Evolutionary conservation across 2,888 invertebrate genomes (phyloP), one percentile per base, ranked within the genome.

Genomic region (Eristalis arbustorum): DNA sequence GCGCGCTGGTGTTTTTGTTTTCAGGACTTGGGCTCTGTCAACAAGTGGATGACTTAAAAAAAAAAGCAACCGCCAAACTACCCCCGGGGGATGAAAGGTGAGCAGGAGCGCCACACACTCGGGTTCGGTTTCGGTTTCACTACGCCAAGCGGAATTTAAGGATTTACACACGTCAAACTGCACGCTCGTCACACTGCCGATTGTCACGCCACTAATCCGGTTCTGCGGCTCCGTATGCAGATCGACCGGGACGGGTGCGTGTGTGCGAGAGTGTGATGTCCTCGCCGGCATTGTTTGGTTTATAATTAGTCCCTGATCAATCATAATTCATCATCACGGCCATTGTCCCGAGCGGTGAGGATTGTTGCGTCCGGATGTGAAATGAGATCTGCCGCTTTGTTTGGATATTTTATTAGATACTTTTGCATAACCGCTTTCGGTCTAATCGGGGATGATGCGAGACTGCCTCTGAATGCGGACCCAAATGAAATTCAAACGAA

Each of bases 271-370:
- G 73, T 67, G 81, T 23, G 69, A 63, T 71, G 68, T 75, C 78
- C 83, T 84, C 63, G 42, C 68, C 18, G 77, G 57, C 6, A 79
- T 10, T 88, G 81, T 82, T 85, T 85, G 62, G 75, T 73, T 82
- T 72, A 74, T 88, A 82, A 88, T 88, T 88, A 88, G 85, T 76
- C 85, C 75, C 67, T 76, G 82, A 88, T 88, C 88, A 85, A 88
- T 88, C 88, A 88, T 88, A 88, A 88, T 88, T 87, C 88, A 88
- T 88, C 88, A 87, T 80, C 59, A 23, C 18, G 11, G 11, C 57
- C 67, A 67, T 82, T 83, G 78, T 87, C 22, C 71, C 22, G 6
- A 31, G 8, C 5, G 11, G 63, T 34, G 14, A 63, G 72, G 64
- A 64, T 49, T 73, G 40, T 61, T 74, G 77, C 75, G 75, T 83